These are phyloP conservation scores for Gymnoscopelus microlampas DNA, from an alignment of 2,797 vertebrate species.

Conservation along the genomic window DNA sequence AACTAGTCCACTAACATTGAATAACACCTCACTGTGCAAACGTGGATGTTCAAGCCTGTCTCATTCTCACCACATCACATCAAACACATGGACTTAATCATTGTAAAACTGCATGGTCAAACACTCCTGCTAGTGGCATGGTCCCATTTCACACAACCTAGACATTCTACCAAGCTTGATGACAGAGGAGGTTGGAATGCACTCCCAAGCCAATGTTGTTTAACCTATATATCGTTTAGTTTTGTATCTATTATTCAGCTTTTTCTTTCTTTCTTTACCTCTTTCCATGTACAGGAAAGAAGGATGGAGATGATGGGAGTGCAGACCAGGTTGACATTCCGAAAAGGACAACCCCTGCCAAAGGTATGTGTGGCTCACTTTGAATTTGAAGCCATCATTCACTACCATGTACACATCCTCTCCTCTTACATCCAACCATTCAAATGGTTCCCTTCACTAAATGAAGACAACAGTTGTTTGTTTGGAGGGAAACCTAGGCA, in stretches of 20 bases:
- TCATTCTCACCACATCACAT: constrained; percentile 11
- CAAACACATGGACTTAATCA: constrained; percentile 44
- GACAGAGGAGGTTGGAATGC: constrained; percentile 18
- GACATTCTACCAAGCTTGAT: background rate
- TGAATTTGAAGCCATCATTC: background rate
- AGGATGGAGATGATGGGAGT: constrained; percentile 85
- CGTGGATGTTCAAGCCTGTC: background rate
- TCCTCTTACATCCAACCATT: background rate
- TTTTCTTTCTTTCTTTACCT: background rate
- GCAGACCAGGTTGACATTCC: constrained; percentile 92
- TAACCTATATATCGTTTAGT: background rate
- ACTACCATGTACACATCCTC: background rate
- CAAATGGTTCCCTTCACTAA: too few relatives aligned
- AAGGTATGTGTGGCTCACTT: constrained; percentile 77
- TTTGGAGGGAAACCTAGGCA: too few relatives aligned
- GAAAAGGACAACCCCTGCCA: constrained; percentile 91
- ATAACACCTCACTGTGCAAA: constrained; percentile 9
- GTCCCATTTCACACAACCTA: constrained; percentile 22
- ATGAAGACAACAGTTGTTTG: too few relatives aligned
- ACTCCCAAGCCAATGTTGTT: constrained; percentile 17
- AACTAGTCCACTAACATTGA: constrained; percentile 52
- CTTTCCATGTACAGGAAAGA: constrained; percentile 84
- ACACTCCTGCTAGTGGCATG: constrained; percentile 56
- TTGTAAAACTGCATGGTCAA: constrained; percentile 59
- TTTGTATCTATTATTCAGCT: background rate